A percentile compares a stretch with the other conserved stretches of the same genome.
Conservation (phyloP, 2,797 vertebrate species). For the Eutrigla gurnardus region DNA sequence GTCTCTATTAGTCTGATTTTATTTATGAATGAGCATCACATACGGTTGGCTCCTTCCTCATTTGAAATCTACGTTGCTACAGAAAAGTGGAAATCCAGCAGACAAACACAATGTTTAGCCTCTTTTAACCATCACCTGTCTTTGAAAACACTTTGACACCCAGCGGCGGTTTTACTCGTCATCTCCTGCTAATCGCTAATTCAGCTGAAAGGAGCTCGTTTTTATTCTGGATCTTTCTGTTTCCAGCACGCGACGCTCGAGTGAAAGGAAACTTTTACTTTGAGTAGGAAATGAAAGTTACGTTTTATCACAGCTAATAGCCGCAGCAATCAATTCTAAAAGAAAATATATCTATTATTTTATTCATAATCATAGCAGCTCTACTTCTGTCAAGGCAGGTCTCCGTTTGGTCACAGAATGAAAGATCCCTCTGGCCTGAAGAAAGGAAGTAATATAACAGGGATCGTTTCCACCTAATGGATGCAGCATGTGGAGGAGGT, state of each 20-base stretch:
- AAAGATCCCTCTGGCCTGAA: conserved; percentile 65
- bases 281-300: conserved; percentile 36
- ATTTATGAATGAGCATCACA: not conserved
- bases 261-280: conserved; percentile 19
- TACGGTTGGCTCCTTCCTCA: not conserved
- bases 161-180: conserved; percentile 15
- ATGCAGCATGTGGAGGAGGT: conserved; percentile 72
- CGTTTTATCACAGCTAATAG: conserved; percentile 47
- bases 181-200: conserved; percentile 32
- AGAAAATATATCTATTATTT: conserved; percentile 36
- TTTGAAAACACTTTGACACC: not conserved
- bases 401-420: conserved; percentile 65
- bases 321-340: conserved; percentile 46
- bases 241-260: not conserved
- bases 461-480: conserved; percentile 66
- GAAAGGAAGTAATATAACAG: conserved; percentile 74
- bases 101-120: not conserved
- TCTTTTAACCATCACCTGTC: conserved; percentile 1
- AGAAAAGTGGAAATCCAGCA: too few relatives aligned
- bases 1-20: not conserved
- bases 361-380: conserved; percentile 40
- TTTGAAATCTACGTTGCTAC: not conserved
- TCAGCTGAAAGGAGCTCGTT: conserved; percentile 21
- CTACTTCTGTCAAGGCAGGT: conserved; percentile 49
- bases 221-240: not conserved